Base-by-base conservation (phyloP, 2,113 vertebrate species). In the Otolemur garnettii region DNA sequence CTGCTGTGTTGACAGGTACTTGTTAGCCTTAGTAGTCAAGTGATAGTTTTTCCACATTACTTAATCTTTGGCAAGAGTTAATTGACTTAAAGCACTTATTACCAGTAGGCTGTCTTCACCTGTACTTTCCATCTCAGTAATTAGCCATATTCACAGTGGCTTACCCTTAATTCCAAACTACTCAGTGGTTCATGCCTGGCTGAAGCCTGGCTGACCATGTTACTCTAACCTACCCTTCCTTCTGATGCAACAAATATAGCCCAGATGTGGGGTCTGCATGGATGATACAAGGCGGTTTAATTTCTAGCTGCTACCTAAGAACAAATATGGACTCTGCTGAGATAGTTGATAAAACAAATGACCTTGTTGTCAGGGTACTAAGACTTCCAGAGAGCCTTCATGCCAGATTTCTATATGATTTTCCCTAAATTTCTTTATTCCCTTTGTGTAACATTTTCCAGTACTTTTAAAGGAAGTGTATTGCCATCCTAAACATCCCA, bases 81-180 rank as follows among this genome's bases (percentile, higher is more conserved):
- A 98, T 98, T 97, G 95, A 88, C 96, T 97, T 71, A 97, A 94
- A 98, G 82, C 24, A 53, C 80, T 96, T 98, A 93, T 97, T 98
- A 97, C 97, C 98, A 98, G 97, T 96, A 98, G 96, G 96, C 97
- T 98, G 96, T 98, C 98, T 98, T 98, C 98, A 98, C 97, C 98
- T 98, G 98, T 97, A 98, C 98, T 98, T 98, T 98, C 97, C 28
- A 2, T 98, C 97, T 97, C 97, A 97, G 98, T 98, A 98, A 98
- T 99, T 99, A 98, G 93, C 97, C 97, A 98, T 98, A 98, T 98
- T 98, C 98, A 98, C 97, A 98, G 96, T 98, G 98, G 97, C 96
- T 98, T 98, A 98, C 97, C 97, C 98, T 98, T 98, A 96, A 97
- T 98, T 97, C 95, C 97, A 98, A 95, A 96, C 97, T 97, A 95